Conservation (phyloP, 1,140 invertebrate species). For the Daktulosphaira vitifoliae region DNA sequence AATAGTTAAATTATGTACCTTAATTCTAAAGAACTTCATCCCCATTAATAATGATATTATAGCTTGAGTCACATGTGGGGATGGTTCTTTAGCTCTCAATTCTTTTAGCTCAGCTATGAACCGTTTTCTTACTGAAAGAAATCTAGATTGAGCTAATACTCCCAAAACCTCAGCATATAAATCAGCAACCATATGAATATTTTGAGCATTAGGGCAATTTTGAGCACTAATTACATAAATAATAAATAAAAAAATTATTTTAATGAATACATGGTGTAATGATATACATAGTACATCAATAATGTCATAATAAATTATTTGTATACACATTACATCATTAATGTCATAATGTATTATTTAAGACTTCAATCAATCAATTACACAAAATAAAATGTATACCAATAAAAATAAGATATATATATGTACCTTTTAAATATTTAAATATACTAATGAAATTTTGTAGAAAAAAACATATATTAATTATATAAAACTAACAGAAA, state of each 20-base stretch:
- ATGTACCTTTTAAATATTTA: too few species aligned
- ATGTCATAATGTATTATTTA: too few species aligned
- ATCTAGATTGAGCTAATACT: slow-evolving; percentile 90
- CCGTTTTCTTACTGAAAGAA: slow-evolving; percentile 82
- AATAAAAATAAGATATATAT: too few species aligned
- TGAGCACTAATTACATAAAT: slow-evolving; percentile 56
- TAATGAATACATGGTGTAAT: too few species aligned
- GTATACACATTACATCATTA: too few species aligned
- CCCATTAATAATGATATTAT: slow-evolving; percentile 98
- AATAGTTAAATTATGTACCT: slow-evolving; percentile 49
- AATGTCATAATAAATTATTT: too few species aligned
- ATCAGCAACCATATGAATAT: slow-evolving; percentile 94
- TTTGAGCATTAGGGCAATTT: slow-evolving; percentile 85
- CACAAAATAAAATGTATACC: too few species aligned
- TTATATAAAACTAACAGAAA: too few species aligned
- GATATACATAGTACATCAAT: too few species aligned
- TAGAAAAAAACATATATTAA: too few species aligned
- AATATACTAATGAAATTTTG: too few species aligned
- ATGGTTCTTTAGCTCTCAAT: slow-evolving; percentile 73
- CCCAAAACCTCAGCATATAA: slow-evolving; percentile 97
- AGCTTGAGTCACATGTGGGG: slow-evolving; percentile 80
- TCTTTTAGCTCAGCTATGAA: slow-evolving; percentile 93
- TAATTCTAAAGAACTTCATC: slow-evolving; percentile 97
- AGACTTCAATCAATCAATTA: too few species aligned
- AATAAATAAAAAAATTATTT: slow-evolving; percentile 31